Evolutionary conservation across 2,888 invertebrate genomes (phyloP), one percentile per base, ranked within the genome.

Genomic region (Cheilosia soror): DNA sequence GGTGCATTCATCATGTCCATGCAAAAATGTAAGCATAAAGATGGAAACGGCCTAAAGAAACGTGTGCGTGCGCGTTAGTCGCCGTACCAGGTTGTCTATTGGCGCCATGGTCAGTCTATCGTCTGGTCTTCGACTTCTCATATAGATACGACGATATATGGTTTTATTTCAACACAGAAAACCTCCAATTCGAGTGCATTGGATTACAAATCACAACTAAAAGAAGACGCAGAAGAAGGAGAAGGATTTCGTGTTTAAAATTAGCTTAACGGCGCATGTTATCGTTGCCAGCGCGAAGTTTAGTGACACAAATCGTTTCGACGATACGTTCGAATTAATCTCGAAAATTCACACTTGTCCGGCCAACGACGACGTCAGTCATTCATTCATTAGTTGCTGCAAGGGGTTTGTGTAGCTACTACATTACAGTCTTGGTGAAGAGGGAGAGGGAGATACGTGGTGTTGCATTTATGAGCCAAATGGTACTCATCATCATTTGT

Each of bases 301-400:
- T 85, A 85, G 81, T 85, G 85, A 81, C 85, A 85, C 81, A 85
- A 85, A 85, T 85, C 85, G 80, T 42, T 75, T 63, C 44, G 58
- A 71, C 53, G 66, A 68, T 68, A 66, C 72, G 20, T 79, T 73
- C 31, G 75, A 57, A 80, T 71, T 85, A 77, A 85, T 85, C 76
- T 81, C 81, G 66, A 81, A 76, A 58, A 55, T 85, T 85, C 76
- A 85, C 84, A 85, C 76, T 85, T 60, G 47, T 55, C 58, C 7
- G 1, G 25, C 51, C 11, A 27, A 11, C 27, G 20, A 20, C 20
- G 20, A 27, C 1, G 44, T 2, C 1, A 51, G 58, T 2, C 49
- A 11, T 31, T 44, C 58, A 77, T 81, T 81, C 62, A 76, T 62
- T 55, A 37, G 71, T 62, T 42, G 37, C 5, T 13, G 27, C n/a